Conservation (phyloP, 1,140 invertebrate genomes). For the Caenorhabditis briggsae region DNA sequence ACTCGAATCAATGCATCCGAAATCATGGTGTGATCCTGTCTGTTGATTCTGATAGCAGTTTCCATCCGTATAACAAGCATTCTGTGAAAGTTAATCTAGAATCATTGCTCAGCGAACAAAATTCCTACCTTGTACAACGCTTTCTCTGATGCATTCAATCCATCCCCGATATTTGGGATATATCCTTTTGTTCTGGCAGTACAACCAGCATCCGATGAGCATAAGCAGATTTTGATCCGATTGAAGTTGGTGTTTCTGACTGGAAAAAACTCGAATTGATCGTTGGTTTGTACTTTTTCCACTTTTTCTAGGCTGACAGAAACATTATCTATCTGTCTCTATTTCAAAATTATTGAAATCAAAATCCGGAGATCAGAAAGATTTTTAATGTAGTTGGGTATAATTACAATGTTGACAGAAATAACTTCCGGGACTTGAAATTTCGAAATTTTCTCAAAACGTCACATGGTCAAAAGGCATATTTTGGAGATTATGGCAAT, state of each 20-base stretch:
- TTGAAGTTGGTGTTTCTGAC: background rate
- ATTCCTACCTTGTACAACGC: background rate
- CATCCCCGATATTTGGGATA: background rate
- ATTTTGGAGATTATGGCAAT: slow-evolving; percentile 1
- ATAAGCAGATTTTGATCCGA: background rate
- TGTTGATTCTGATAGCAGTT: slow-evolving; percentile 20
- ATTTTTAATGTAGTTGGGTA: background rate
- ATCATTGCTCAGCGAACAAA: background rate
- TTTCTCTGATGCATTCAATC: background rate
- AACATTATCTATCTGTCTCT: background rate
- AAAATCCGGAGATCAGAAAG: background rate
- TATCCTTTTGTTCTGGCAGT: slow-evolving; percentile 1
- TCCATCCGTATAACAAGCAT: slow-evolving; percentile 15
- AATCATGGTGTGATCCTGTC: background rate
- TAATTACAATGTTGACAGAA: background rate
- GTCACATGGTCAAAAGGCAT: background rate
- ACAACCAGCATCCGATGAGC: background rate
- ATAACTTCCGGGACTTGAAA: background rate
- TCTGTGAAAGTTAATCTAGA: background rate
- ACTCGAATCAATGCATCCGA: slow-evolving; percentile 20
- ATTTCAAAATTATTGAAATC: too few relatives aligned
- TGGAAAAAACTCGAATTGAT: background rate
- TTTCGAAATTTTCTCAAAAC: background rate
- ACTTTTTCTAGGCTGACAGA: background rate
- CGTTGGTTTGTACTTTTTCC: too few relatives aligned